These are phyloP conservation scores for Drosophila ustulata DNA, from an alignment of 2,888 invertebrate genomes.

Conservation along the genomic window DNA sequence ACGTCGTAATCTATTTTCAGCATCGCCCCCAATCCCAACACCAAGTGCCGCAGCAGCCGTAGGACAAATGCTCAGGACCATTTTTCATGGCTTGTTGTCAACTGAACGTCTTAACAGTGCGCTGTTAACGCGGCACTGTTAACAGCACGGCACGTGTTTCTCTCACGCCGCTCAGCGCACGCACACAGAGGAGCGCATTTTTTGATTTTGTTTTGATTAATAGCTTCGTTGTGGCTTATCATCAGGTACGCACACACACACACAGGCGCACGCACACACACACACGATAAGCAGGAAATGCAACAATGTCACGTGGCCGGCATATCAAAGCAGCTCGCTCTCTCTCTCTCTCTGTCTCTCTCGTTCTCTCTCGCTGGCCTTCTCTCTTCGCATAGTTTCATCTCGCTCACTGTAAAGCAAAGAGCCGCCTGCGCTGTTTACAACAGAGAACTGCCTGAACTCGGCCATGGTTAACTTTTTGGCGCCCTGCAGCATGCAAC, in stretches of 20 bases:
- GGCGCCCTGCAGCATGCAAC: constrained; percentile 61
- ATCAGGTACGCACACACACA: constrained; percentile 29
- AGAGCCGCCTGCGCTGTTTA: constrained; percentile 62
- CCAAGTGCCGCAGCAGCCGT: background rate
- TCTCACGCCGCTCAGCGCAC: constrained; percentile 66
- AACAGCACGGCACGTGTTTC: constrained; percentile 80
- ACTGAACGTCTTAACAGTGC: constrained; percentile 49
- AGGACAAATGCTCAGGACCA: background rate
- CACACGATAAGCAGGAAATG: constrained; percentile 54
- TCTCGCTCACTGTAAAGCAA: constrained; percentile 37
- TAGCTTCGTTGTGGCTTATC: constrained; percentile 75
- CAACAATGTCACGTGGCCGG: constrained; percentile 81
- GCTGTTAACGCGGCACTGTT: constrained; percentile 61
- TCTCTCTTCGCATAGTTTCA: constrained; percentile 1
- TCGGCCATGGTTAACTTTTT: constrained; percentile 60
- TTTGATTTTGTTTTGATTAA: constrained; percentile 82
- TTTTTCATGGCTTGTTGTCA: constrained; percentile 60
- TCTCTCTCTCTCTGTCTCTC: constrained; percentile 10
- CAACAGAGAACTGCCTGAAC: constrained; percentile 53
- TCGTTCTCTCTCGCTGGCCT: constrained; percentile 7
- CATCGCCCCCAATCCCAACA: background rate
- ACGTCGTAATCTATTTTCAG: constrained; percentile 44
- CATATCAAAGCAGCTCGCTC: constrained; percentile 27
- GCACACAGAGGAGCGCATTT: constrained; percentile 54
- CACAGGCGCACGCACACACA: constrained; percentile 27